Percentiles rank a stretch among this genome's conserved stretches.
Evolutionary conservation across 2,113 vertebrate species (phyloP).

Genomic region (Neofelis nebulosa): DNA sequence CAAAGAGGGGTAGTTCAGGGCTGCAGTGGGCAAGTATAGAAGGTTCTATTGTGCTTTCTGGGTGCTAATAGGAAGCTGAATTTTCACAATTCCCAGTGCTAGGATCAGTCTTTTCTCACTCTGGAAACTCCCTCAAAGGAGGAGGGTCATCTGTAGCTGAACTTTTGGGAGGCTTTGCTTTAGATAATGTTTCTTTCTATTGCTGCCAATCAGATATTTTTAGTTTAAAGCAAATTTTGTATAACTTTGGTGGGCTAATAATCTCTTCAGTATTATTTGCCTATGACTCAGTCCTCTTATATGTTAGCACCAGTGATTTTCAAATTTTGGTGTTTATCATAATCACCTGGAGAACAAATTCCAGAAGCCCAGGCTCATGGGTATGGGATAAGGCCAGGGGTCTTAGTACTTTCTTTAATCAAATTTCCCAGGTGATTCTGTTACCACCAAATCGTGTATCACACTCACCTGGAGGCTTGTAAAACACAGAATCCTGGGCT

Average conservation of each 20-base stretch:
- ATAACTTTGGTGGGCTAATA: not conserved
- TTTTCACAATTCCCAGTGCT: not conserved
- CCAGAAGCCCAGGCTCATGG: not conserved
- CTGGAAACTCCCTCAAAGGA: not conserved
- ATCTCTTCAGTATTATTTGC: not conserved
- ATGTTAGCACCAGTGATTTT: not conserved
- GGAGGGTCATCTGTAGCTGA: not conserved
- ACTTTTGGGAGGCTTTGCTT: not conserved
- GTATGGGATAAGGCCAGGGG: not conserved
- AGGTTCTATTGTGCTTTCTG: not conserved
- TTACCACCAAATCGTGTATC: not conserved
- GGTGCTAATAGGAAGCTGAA: not conserved
- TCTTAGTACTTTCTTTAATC: not conserved
- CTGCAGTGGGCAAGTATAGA: not conserved
- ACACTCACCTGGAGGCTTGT: not conserved
- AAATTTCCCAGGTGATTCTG: not conserved
- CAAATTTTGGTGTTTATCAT: not conserved
- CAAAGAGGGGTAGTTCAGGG: not conserved
- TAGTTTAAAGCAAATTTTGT: not conserved
- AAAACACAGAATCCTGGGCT: not conserved
- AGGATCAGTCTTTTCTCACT: not conserved
- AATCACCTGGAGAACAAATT: not conserved
- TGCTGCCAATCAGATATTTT: not conserved
- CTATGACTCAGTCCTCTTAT: not conserved
- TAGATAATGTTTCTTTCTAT: not conserved